Percentiles rank a stretch among this genome's conserved stretches.
These are phyloP conservation scores for Aphaenogaster ashmeadi DNA, from an alignment of 1,140 invertebrate genomes.

Conservation along the genomic window DNA sequence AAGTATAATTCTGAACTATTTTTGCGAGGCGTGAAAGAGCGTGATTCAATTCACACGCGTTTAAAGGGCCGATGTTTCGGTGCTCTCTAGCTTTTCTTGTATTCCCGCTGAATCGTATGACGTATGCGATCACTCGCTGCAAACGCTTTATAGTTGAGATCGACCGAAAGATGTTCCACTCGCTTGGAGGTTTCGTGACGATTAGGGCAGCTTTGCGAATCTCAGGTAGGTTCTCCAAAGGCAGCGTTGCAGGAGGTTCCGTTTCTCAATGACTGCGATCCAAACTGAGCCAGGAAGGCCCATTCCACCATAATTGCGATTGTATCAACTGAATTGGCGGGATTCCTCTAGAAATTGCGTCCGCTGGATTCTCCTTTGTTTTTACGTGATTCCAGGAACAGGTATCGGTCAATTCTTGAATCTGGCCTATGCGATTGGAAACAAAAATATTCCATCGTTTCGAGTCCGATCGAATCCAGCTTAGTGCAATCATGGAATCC, in stretches of 20 bases:
- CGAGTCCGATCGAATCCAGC: conserved; percentile 75
- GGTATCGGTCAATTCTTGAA: conserved; percentile 74
- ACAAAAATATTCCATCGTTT: conserved; percentile 81
- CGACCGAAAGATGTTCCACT: background rate
- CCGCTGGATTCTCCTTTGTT: conserved; percentile 82
- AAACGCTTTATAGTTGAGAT: background rate
- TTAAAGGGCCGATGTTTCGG: background rate
- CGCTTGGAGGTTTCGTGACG: background rate
- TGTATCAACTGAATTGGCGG: background rate
- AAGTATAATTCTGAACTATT: background rate
- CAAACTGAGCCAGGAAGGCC: background rate
- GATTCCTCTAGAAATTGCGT: conserved; percentile 81
- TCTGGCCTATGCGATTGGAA: conserved; percentile 81
- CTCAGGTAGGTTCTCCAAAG: background rate
- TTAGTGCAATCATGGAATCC: conserved; percentile 35
- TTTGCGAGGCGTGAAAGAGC: background rate
- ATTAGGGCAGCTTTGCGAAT: background rate
- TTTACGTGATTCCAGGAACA: conserved; percentile 80
- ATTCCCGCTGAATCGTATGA: background rate
- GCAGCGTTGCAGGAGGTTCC: background rate
- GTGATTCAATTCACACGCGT: background rate
- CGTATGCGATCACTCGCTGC: background rate
- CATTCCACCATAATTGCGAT: background rate
- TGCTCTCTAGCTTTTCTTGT: background rate
- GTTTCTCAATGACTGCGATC: too few relatives aligned